Evolutionary conservation across 2,113 vertebrate genomes (phyloP), one percentile per base, ranked within the genome.

Genomic region (Columbina picui): DNA sequence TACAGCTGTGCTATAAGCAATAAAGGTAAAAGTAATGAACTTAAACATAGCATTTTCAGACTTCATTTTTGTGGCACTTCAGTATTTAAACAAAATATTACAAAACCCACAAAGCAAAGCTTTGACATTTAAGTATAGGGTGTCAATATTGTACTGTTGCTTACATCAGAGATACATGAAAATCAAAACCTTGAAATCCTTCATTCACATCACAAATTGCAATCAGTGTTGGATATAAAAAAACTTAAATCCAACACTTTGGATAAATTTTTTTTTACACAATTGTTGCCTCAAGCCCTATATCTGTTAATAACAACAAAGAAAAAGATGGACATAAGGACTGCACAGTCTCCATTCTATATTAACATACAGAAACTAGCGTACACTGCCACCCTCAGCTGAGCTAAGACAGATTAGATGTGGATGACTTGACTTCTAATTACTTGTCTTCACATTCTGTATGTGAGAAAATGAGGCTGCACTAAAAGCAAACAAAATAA

Each of bases 111-210:
- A 49, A 64, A 90, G 90, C 52, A 77, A 64, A 91, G 89, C 69
- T 92, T 75, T 97, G 97, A 97, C 93, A 94, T 97, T 97, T 96
- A 97, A 90, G 38, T 65, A 27, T 26, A 93, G 50, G 63, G 39
- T 92, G 49, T 96, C 79, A 93, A 84, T 90, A 95, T 88, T 88
- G 59, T 76, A 57, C 57, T 34, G 21, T 8, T 69, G 81, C 73
- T 92, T 81, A 84, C 86, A 80, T 89, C 27, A 45, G 67, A 73
- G 60, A 59, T 18, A 64, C 10, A 12, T 39, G 84, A 93, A 92
- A 94, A 88, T 1, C 26, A 83, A 91, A 90, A 53, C 56, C 34
- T 30, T 16, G 32, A 63, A 91, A 79, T 19, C 38, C 26, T 91
- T 70, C 39, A 34, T 64, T 69, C 61, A 39, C 29, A 91, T 68